Conservation (phyloP, 2,113 vertebrate genomes). For the Phalacrocorax aristotelis region DNA sequence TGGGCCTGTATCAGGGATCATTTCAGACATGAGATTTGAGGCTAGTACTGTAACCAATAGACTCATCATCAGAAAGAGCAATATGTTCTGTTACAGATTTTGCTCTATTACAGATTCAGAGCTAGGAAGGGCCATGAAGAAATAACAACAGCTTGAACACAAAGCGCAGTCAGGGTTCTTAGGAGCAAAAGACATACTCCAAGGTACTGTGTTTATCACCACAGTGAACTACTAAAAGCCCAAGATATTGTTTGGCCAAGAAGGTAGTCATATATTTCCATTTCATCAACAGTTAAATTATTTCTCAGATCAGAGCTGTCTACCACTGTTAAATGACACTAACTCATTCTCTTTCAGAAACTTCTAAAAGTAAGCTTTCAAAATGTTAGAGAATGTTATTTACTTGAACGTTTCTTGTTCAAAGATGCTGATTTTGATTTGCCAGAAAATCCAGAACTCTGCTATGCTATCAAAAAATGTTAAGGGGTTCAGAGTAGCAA, state of each 20-base stretch:
- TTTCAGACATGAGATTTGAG: neutral
- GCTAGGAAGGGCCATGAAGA: neutral
- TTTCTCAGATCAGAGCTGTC: neutral
- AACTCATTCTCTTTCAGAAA: neutral
- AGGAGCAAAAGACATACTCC: neutral
- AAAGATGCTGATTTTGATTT: neutral
- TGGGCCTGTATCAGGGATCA: neutral
- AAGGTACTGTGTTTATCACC: neutral
- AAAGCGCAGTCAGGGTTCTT: neutral
- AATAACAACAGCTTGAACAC: neutral
- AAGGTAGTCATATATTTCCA: neutral
- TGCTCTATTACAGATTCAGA: neutral
- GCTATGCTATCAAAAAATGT: neutral
- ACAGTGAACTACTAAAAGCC: neutral
- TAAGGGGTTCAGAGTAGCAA: neutral
- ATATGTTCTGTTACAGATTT: neutral
- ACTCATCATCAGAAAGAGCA: neutral
- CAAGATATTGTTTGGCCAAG: neutral
- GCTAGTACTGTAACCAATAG: neutral
- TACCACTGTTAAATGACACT: neutral
- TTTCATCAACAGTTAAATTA: neutral
- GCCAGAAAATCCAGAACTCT: neutral
- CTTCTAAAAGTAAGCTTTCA: neutral
- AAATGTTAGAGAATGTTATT: neutral
- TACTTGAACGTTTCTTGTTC: neutral